Evolutionary conservation across 2,888 invertebrate species (phyloP).

Genomic region (Hylaea fasciaria): DNA sequence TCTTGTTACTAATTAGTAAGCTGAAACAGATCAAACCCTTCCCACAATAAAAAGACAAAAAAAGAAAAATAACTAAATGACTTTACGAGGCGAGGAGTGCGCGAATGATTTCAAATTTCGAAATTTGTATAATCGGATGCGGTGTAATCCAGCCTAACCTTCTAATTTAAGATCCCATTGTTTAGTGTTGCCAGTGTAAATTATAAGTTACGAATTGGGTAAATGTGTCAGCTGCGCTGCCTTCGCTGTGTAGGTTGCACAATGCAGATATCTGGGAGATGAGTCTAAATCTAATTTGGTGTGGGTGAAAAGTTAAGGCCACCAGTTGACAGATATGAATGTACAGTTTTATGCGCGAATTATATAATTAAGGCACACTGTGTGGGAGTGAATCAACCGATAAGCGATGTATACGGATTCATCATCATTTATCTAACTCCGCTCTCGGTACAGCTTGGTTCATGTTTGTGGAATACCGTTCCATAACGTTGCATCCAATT

Average conservation of each 20-base stretch:
- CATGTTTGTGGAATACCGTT: slow-evolving; percentile 51
- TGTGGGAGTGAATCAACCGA: slow-evolving; percentile 55
- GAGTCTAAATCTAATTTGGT: slow-evolving; percentile 61
- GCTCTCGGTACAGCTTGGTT: slow-evolving; percentile 30
- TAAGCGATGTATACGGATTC: slow-evolving; percentile 43
- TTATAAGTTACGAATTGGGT: slow-evolving; percentile 73
- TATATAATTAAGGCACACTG: slow-evolving; percentile 56
- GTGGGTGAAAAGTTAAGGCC: slow-evolving; percentile 79
- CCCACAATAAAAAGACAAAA: slow-evolving; percentile 1
- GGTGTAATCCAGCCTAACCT: slow-evolving; percentile 60
- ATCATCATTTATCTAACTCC: slow-evolving; percentile 37
- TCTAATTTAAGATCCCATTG: slow-evolving; percentile 74
- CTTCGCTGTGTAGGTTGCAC: slow-evolving; percentile 66
- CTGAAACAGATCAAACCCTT: slow-evolving; percentile 6
- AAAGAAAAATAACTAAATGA: neutral
- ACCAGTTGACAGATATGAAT: slow-evolving; percentile 73
- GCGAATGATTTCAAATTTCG: slow-evolving; percentile 51
- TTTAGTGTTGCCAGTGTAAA: slow-evolving; percentile 69
- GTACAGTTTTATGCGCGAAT: slow-evolving; percentile 59
- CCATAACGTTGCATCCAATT: slow-evolving; percentile 58
- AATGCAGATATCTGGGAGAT: slow-evolving; percentile 69
- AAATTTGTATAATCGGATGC: slow-evolving; percentile 55
- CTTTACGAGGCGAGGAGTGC: slow-evolving; percentile 5
- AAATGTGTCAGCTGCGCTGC: slow-evolving; percentile 70
- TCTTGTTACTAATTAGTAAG: slow-evolving; percentile 35